Evolutionary conservation across 2,113 vertebrate genomes (phyloP).

Genomic region (Tympanuchus pallidicinctus): DNA sequence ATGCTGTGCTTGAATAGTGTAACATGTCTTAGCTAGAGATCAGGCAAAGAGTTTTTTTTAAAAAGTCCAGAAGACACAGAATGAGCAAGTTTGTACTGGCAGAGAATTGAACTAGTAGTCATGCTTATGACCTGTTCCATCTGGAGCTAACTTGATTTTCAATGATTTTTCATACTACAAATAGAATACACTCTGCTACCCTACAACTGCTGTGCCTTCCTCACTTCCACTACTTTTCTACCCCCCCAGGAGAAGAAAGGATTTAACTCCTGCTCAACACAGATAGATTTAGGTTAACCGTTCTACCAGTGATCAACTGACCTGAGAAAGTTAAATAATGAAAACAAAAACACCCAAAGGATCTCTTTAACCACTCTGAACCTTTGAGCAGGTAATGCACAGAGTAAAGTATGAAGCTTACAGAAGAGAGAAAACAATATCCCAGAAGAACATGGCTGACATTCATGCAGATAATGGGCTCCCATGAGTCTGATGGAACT

Average conservation of each 20-base stretch:
- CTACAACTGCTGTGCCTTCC: background rate
- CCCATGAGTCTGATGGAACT: background rate
- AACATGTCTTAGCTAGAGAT: background rate
- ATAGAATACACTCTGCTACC: background rate
- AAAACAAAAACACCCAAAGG: background rate
- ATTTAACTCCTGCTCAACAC: background rate
- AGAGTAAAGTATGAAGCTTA: background rate
- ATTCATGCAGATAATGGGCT: background rate
- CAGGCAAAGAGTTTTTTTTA: background rate
- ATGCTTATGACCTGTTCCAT: background rate
- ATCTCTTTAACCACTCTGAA: background rate
- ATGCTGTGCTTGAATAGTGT: background rate
- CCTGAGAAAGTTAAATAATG: background rate
- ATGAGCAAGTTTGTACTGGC: background rate
- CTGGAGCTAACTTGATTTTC: background rate
- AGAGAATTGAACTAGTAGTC: background rate
- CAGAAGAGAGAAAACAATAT: background rate
- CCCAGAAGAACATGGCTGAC: background rate
- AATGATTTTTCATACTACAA: background rate
- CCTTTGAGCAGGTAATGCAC: fast-evolving
- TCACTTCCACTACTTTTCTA: background rate
- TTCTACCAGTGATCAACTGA: background rate
- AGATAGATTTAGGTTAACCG: background rate
- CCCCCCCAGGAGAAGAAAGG: background rate
- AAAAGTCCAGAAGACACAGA: background rate